Conservation (phyloP, 2,888 invertebrate species). For the Hoplodrina ambigua region DNA sequence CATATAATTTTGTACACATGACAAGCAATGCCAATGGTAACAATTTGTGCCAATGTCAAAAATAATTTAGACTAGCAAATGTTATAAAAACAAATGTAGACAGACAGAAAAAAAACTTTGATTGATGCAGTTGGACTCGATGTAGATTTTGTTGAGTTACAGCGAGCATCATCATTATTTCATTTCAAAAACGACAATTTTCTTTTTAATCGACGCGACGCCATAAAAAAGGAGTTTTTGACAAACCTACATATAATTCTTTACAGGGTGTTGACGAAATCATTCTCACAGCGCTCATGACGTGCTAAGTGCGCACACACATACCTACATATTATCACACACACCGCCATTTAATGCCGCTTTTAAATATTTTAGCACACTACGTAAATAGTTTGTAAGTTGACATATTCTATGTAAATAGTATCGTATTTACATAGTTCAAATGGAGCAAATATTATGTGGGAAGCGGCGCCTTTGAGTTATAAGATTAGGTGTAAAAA, state of each 20-base stretch:
- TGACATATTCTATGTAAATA: constrained; percentile 53
- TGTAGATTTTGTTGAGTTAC: too few species aligned
- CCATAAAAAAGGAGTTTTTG: too few species aligned
- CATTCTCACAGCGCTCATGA: constrained; percentile 71
- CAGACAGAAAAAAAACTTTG: too few species aligned
- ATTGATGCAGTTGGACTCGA: too few species aligned
- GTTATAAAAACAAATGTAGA: too few species aligned
- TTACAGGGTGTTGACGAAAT: constrained; percentile 68
- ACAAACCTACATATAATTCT: constrained; percentile 30
- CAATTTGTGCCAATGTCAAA: too few species aligned
- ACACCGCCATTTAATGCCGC: constrained; percentile 37
- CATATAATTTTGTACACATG: too few species aligned
- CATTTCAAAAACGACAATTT: background rate
- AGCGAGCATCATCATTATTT: background rate
- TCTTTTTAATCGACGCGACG: too few species aligned
- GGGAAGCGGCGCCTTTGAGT: constrained; percentile 49
- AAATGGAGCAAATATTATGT: constrained; percentile 57
- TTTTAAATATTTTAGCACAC: constrained; percentile 63
- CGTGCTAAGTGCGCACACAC: constrained; percentile 69
- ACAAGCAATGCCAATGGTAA: too few species aligned
- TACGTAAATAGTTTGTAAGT: constrained; percentile 54
- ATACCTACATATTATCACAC: constrained; percentile 59
- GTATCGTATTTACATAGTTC: constrained; percentile 32
- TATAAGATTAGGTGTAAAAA: constrained; percentile 13
- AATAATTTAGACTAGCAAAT: too few species aligned